phyloP scores from a whole-genome alignment of 1,140 invertebrate species.

The Pseudobourletiella spinata region DNA sequence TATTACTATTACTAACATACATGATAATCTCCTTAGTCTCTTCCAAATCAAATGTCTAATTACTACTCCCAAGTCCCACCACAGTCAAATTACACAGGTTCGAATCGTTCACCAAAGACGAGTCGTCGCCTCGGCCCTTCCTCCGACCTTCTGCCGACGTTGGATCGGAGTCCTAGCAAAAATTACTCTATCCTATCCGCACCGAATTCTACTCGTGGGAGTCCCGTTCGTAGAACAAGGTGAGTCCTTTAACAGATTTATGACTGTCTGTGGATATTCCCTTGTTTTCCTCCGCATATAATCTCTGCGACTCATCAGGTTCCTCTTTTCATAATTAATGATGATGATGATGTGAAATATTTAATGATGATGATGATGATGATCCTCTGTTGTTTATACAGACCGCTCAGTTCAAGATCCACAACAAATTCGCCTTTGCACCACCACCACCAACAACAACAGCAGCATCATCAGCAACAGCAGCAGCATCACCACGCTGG shows the following conservation, averaged over 20 bases:
- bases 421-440: slow-evolving; percentile 23
- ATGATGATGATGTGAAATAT: too few relatives aligned
- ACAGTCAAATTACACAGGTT: slow-evolving; percentile 1
- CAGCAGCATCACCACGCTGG: not conserved
- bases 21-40: not conserved
- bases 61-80: slow-evolving; percentile 6
- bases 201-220: slow-evolving; percentile 18
- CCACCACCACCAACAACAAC: slow-evolving; percentile 7
- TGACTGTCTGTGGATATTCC: not conserved
- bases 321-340: too few relatives aligned
- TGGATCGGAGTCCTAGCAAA: slow-evolving; percentile 9
- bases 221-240: slow-evolving; percentile 16
- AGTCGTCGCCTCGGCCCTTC: slow-evolving; percentile 4
- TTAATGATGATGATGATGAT: too few relatives aligned
- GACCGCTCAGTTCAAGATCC: slow-evolving; percentile 17
- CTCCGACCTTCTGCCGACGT: not conserved
- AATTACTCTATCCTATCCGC: slow-evolving; percentile 16
- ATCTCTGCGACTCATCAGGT: too few relatives aligned
- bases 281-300: not conserved
- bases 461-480: too few relatives aligned
- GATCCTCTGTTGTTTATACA: too few relatives aligned
- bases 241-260: not conserved
- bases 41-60: slow-evolving; percentile 14
- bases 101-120: not conserved
- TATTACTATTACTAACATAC: not conserved